Evolutionary conservation across 2,888 invertebrate genomes (phyloP).

Genomic region (Cataglyphis livida): DNA sequence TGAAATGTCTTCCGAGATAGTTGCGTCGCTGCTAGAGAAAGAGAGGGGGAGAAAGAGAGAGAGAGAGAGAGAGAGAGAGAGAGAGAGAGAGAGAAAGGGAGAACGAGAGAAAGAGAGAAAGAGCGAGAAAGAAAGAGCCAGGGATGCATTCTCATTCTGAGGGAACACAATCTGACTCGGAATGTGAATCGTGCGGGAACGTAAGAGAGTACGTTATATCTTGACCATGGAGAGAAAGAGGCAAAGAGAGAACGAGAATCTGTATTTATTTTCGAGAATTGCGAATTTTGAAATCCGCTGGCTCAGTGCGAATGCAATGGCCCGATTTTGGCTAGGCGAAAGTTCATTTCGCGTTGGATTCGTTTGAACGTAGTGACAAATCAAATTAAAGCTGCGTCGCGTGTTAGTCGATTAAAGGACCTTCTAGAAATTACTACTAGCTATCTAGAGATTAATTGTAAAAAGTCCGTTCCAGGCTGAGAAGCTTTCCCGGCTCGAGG

Average conservation of each 20-base stretch:
- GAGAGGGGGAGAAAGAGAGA: slow-evolving; percentile 10
- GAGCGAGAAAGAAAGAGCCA: slow-evolving; percentile 41
- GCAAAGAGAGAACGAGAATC: slow-evolving; percentile 38
- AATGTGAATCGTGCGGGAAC: slow-evolving; percentile 70
- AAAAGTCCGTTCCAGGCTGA: slow-evolving; percentile 51
- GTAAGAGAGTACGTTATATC: slow-evolving; percentile 55
- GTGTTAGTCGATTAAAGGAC: slow-evolving; percentile 74
- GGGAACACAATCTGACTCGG: slow-evolving; percentile 68
- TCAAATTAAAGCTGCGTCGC: slow-evolving; percentile 80
- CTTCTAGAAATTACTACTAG: slow-evolving; percentile 54
- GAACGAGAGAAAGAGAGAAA: slow-evolving; percentile 10
- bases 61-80: background rate
- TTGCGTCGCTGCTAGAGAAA: slow-evolving; percentile 70
- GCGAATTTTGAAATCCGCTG: slow-evolving; percentile 63
- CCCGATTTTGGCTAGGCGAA: slow-evolving; percentile 63
- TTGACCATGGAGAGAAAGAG: slow-evolving; percentile 13
- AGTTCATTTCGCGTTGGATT: slow-evolving; percentile 68
- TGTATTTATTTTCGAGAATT: slow-evolving; percentile 71
- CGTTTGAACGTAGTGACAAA: slow-evolving; percentile 78
- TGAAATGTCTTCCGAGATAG: slow-evolving; percentile 83
- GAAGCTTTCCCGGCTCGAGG: slow-evolving; percentile 36
- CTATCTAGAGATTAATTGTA: slow-evolving; percentile 55
- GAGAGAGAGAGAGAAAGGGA: slow-evolving; percentile 32
- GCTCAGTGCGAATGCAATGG: slow-evolving; percentile 66
- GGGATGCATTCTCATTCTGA: slow-evolving; percentile 68